These are phyloP conservation scores for Synergus gifuensis DNA, from an alignment of 2,888 invertebrate genomes.

Conservation along the genomic window DNA sequence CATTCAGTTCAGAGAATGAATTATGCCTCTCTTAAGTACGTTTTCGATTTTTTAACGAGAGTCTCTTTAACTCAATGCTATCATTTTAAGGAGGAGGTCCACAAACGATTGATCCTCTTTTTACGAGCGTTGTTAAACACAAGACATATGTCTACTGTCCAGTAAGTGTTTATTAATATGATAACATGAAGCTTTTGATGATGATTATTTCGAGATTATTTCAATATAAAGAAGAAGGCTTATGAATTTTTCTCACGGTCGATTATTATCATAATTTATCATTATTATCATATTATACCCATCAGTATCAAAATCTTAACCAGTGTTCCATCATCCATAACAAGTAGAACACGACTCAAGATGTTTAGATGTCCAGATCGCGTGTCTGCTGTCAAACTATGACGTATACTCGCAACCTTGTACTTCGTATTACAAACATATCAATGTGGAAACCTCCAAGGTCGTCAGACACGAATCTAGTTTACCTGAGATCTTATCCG, in stretches of 20 bases:
- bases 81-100: background rate
- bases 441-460: background rate
- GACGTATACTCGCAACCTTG: background rate
- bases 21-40: conserved; percentile 9
- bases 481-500: background rate
- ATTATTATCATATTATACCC: background rate
- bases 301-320: background rate
- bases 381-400: conserved; percentile 2
- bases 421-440: background rate
- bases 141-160: background rate
- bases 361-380: background rate
- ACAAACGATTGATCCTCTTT: background rate
- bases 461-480: background rate
- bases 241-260: no score
- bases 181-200: no score
- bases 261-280: no score
- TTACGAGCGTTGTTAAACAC: background rate
- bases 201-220: no score
- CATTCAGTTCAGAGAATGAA: background rate
- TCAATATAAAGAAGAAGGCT: no score
- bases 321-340: conserved; percentile 4
- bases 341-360: conserved; percentile 1
- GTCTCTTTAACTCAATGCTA: conserved; percentile 1
- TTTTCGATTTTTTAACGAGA: background rate
- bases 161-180: background rate